Base-by-base conservation (phyloP, 2,888 invertebrate species). In the Lepeophtheirus nordmannii region DNA sequence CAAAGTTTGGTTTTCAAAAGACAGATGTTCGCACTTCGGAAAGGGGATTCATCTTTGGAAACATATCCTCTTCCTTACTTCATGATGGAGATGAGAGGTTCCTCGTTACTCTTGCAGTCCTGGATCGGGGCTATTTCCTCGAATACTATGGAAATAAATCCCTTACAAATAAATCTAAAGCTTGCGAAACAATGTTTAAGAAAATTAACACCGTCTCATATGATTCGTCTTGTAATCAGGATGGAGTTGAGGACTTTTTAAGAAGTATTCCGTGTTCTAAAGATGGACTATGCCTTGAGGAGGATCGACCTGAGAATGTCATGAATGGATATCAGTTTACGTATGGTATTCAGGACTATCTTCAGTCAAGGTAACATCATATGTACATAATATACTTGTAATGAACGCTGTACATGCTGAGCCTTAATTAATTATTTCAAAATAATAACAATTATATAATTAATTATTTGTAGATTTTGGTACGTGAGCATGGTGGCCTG, bases 1-100 rank as follows among this genome's bases (percentile, higher is more conserved):
- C 89, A 23, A 94, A 94, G 76, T 97, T 94, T 77, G 96, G 94
- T 67, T 90, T 96, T 75, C 94, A 96, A 78, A 92, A 93, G 77
- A 93, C 94, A 14, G 89, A 91, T 75, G 82, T 85, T 58, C 86
- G 89, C 75, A 84, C 85, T 71, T 83, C 85, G 72, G 85, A 84
- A 71, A 86, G 87, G 76, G 96, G 96, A 61, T 96, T 89, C 76
- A 90, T 97, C 72, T 97, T 90, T 75, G 97, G 97, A 14, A 96
- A 96, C 76, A 83, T 96, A 60, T 90, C 93, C 37, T 82, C 88
- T 0, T n/a, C n/a, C n/a, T 80, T 78, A 69, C 78, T 80, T 37
- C 67, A 73, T 12, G 68, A 69, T 17, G 14, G 40, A 11, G 41
- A 39, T 9, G 46, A 57, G 12, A 68, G 68, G 7, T 68, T 69